Evolutionary conservation across 2,888 invertebrate genomes (phyloP).

Genomic region (Macrophya annulata): DNA sequence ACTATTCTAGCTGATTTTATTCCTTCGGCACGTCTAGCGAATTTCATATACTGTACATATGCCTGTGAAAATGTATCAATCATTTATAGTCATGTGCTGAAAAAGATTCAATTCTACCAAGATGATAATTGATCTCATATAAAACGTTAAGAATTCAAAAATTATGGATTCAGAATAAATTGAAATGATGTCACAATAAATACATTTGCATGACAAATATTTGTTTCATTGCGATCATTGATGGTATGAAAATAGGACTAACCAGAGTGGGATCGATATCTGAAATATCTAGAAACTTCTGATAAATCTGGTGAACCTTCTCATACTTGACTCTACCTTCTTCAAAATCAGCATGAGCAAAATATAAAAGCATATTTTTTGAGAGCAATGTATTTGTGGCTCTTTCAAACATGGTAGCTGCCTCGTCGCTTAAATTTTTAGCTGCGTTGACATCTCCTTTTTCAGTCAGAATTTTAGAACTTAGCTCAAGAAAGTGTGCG

Average conservation of each 20-base stretch:
- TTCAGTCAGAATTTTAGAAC: conserved; percentile 95
- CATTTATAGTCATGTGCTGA: conserved; percentile 70
- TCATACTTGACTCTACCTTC: conserved; percentile 98
- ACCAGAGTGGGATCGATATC: conserved; percentile 98
- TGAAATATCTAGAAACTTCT: conserved; percentile 92
- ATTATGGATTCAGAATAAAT: conserved; percentile 45
- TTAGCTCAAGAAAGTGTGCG: conserved; percentile 97
- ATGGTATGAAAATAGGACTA: conserved; percentile 70
- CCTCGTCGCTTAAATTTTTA: conserved; percentile 96
- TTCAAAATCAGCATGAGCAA: conserved; percentile 99
- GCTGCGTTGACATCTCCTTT: conserved; percentile 98
- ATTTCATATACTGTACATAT: conserved; percentile 99
- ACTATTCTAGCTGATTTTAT: conserved; percentile 97
- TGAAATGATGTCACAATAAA: background rate
- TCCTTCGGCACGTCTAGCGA: conserved; percentile 97
- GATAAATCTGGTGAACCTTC: conserved; percentile 98
- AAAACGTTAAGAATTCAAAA: background rate
- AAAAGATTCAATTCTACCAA: background rate
- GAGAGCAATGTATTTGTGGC: conserved; percentile 95
- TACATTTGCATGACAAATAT: background rate
- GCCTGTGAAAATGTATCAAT: conserved; percentile 82
- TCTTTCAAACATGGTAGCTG: conserved; percentile 96
- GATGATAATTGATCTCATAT: background rate
- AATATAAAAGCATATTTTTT: conserved; percentile 96
- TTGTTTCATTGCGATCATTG: background rate